Base-by-base conservation (phyloP, 2,797 vertebrate genomes). In the Oceanodroma leucorhoa region DNA sequence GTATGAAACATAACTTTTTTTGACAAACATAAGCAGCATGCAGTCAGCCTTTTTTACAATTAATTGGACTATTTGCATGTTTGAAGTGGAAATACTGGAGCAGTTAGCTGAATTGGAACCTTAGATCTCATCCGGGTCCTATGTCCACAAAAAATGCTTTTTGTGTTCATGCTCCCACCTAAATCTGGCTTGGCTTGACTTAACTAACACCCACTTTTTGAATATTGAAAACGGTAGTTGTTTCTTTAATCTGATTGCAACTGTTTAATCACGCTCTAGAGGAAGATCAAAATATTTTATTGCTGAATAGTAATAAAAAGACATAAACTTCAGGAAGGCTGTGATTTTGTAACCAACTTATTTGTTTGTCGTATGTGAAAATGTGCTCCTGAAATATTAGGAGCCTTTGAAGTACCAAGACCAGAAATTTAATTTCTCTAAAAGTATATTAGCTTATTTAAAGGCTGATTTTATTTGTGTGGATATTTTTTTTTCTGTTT, bases 131-230 rank as follows among this genome's bases (percentile, higher is more conserved):
- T 12, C 15, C 54, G 11, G 5, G 3, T 41, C 19, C 3, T 45
- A 29, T 20, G 5, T 43, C 23, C 17, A 69, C 57, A 61, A 84
- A 78, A 60, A 45, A 14, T 23, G 30, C 6, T 26, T 61, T 50
- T 5, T 26, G 0, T 78, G 2, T 20, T 48, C 36, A 20, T 60
- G 34, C 4, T 84, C 11, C 4, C 11, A 51, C 43, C 3, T 40
- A 50, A n/a, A 55, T 51, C 70, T 29, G 5, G 7, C 26, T 73
- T 29, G 5, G 7, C 26, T 73, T 53, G 24, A 69, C 7, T 65
- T 72, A 34, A 34, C 16, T 48, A 27, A 60, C 3, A 60, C 27
- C 1, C 22, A 1, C 4, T 75, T 87, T 45, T 14, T 72, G 20
- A 65, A 45, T 61, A 27, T 2, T 57, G 45, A 65, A 90, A 82